phyloP scores from a whole-genome alignment of 2,113 vertebrate species.

The Jacana jacana region DNA sequence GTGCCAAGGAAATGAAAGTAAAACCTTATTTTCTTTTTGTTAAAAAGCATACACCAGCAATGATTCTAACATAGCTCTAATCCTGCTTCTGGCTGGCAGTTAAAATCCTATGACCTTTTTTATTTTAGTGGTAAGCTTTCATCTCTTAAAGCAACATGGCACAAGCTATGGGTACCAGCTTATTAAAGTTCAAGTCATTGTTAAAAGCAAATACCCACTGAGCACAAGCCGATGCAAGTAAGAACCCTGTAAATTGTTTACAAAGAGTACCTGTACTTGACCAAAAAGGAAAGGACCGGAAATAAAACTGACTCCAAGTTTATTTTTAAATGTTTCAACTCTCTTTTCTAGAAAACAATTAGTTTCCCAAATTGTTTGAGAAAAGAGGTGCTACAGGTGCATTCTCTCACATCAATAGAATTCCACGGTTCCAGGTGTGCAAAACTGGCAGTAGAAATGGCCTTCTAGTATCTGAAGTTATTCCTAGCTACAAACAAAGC shows the following conservation, averaged over 20 bases:
- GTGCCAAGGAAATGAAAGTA: slow-evolving; percentile 21
- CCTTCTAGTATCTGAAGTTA: background rate
- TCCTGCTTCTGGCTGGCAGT: slow-evolving; percentile 29
- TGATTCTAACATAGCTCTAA: background rate
- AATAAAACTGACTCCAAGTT: slow-evolving; percentile 13
- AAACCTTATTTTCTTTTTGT: background rate
- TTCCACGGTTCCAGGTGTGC: background rate
- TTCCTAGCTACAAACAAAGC: background rate
- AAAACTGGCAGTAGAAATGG: background rate
- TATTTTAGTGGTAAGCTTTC: slow-evolving; percentile 63
- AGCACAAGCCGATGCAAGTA: slow-evolving; percentile 60
- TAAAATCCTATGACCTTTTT: slow-evolving; percentile 61
- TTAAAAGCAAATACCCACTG: slow-evolving; percentile 71
- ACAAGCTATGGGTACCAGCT: slow-evolving; percentile 56
- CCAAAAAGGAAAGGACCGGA: background rate
- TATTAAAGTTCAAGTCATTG: slow-evolving; percentile 71
- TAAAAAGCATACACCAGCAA: background rate
- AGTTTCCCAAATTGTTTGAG: background rate
- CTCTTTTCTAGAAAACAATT: slow-evolving; percentile 19
- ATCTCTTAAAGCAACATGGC: slow-evolving; percentile 63
- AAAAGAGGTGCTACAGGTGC: background rate
- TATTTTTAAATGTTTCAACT: slow-evolving; percentile 51
- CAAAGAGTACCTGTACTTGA: slow-evolving; percentile 30
- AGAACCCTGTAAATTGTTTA: slow-evolving; percentile 71
- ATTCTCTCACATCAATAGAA: background rate